Percentiles rank a stretch among this genome's conserved stretches.
Evolutionary conservation across 2,113 vertebrate genomes (phyloP).

Genomic region (Hucho hucho): DNA sequence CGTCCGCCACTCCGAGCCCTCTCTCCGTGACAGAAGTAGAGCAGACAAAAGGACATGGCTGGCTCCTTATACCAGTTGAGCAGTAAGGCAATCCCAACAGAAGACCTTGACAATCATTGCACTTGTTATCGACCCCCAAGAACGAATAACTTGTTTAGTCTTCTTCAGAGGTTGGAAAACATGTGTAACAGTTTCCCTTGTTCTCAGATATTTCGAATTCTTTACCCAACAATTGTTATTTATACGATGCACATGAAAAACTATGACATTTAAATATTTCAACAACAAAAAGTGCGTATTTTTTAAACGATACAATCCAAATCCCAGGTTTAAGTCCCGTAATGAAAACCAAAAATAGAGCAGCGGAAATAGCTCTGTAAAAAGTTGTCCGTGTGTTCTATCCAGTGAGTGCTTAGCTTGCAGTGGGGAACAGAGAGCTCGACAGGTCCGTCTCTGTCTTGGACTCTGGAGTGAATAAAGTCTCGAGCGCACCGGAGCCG

Average conservation of each 20-base stretch:
- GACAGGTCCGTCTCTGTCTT: constrained; percentile 49
- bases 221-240: not conserved
- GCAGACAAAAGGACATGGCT: constrained; percentile 78
- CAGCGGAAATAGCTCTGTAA: not conserved
- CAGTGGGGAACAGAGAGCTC: constrained; percentile 20
- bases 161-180: not conserved
- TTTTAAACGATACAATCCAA: constrained; percentile 59
- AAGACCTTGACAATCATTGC: constrained; percentile 53
- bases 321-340: constrained; percentile 60
- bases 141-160: not conserved
- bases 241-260: not conserved
- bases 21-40: constrained; percentile 48
- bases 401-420: constrained; percentile 53
- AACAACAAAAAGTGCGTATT: constrained; percentile 19
- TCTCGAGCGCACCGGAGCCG: constrained; percentile 55
- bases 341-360: constrained; percentile 28
- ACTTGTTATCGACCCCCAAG: constrained; percentile 56
- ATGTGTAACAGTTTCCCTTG: constrained; percentile 5
- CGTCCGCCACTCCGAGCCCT: constrained; percentile 34
- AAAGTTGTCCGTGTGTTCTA: constrained; percentile 56
- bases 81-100: constrained; percentile 76
- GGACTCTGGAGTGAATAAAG: constrained; percentile 66
- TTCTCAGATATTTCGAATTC: not conserved
- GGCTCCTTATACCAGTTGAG: constrained; percentile 72
- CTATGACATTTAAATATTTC: constrained; percentile 9